These are phyloP conservation scores for Coecobrya sp. DNA, from an alignment of 2,888 invertebrate genomes.

Conservation along the genomic window DNA sequence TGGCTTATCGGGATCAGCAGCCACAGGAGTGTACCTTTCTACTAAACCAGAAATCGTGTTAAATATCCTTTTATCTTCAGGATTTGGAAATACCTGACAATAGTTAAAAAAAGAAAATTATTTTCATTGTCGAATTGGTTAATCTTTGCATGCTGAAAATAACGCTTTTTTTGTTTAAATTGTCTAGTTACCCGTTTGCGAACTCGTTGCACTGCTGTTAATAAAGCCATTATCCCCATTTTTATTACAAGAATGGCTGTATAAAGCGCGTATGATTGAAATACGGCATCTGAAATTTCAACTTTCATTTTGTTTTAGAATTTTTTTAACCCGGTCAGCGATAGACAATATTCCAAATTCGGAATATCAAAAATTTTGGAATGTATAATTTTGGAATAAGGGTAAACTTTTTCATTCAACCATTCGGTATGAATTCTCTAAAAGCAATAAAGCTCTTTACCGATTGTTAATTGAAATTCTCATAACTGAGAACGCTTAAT, in stretches of 20 bases:
- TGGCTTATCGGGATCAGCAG: conserved; percentile 87
- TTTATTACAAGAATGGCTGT: neutral
- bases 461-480: no score
- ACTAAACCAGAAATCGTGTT: no score
- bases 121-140: neutral
- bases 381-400: no score
- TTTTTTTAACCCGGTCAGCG: no score
- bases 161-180: neutral
- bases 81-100: conserved; percentile 89
- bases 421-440: no score
- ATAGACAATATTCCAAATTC: no score
- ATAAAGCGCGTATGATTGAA: neutral
- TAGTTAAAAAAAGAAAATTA: conserved; percentile 76
- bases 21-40: no score
- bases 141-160: no score
- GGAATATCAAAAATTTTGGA: no score
- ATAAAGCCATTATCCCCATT: neutral
- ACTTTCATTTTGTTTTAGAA: conserved; percentile 90
- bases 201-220: neutral
- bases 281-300: conserved; percentile 87
- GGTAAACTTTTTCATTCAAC: no score
- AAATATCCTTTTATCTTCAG: conserved; percentile 88
- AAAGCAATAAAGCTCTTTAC: no score
- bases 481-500: no score
- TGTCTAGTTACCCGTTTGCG: neutral